These are phyloP conservation scores for Archips xylosteana DNA, from an alignment of 2,888 invertebrate species.

Conservation along the genomic window DNA sequence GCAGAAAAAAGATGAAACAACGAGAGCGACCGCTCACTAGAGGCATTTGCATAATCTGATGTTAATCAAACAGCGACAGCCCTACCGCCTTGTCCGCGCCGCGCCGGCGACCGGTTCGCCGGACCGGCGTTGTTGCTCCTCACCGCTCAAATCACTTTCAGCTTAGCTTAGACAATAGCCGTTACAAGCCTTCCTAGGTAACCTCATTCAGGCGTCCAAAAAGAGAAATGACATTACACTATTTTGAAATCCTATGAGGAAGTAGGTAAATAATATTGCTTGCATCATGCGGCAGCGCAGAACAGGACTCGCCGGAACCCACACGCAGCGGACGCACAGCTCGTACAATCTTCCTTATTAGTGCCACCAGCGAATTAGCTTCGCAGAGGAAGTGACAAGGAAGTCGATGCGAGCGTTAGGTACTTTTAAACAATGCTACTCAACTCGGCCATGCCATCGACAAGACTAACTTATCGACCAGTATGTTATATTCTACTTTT, in stretches of 20 bases:
- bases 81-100: conserved; percentile 55
- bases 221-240: not conserved
- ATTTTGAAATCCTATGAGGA: not conserved
- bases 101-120: conserved; percentile 43
- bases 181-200: not conserved
- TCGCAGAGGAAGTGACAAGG: conserved; percentile 57
- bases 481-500: not conserved
- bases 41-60: conserved; percentile 85
- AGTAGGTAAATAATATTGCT: not conserved
- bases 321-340: conserved; percentile 58
- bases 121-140: not conserved
- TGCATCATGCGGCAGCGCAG: conserved; percentile 6
- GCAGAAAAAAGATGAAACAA: conserved; percentile 79
- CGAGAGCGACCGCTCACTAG: conserved; percentile 80
- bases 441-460: not conserved
- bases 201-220: not conserved
- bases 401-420: conserved; percentile 42
- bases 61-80: conserved; percentile 79
- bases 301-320: conserved; percentile 37
- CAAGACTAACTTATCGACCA: not conserved
- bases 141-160: not conserved
- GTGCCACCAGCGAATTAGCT: conserved; percentile 49
- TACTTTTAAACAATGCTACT: conserved; percentile 10
- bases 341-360: conserved; percentile 57
- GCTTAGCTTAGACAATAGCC: not conserved